Base-by-base conservation (phyloP, 2,113 vertebrate species). In the Ursus arctos region DNA sequence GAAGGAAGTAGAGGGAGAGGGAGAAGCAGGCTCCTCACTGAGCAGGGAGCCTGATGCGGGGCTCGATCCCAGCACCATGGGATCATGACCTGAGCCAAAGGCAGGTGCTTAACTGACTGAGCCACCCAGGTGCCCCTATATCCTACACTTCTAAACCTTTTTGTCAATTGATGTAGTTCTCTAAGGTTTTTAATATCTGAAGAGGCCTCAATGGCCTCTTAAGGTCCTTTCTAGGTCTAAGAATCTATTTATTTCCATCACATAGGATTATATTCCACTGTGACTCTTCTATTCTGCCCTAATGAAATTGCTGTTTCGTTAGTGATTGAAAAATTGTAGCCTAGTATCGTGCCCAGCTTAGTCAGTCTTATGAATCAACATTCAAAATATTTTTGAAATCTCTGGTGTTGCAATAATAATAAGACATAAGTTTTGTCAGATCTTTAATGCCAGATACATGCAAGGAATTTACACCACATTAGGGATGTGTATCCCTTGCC, bases 301-400 rank as follows among this genome's bases (percentile, higher is more conserved):
- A 49, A 76, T 84, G 31, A 94, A 89, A 93, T 10, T 49, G 15
- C 21, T 71, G 2, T 86, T 91, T 83, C 7, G 31, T 80, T 47
- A 88, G 21, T 83, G 31, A 53, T 87, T 94, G n/a, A 74, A 26
- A 72, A 36, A 96, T 24, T 49, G 55, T 76, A 89, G 19, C 36
- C 65, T 83, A 51, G 13, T 19, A 16, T 71, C 8, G 0, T 61
- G 16, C 40, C 43, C 24, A 74, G 26, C 26, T 80, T 33, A 84
- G 22, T 74, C 76, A 26, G 33, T 22, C 51, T 94, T 97, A 51
- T 90, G 55, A 80, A 69, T 94, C 43, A 43, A 43, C 43, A 43
- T 43, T 43, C 43, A 43, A 43, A 26, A 61, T 94, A 55, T 94
- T 94, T 51, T 57, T 92, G 82, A 94, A 86, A 90, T 94, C 43